Evolutionary conservation across 2,888 invertebrate genomes (phyloP).

Genomic region (Dasypolia templi): DNA sequence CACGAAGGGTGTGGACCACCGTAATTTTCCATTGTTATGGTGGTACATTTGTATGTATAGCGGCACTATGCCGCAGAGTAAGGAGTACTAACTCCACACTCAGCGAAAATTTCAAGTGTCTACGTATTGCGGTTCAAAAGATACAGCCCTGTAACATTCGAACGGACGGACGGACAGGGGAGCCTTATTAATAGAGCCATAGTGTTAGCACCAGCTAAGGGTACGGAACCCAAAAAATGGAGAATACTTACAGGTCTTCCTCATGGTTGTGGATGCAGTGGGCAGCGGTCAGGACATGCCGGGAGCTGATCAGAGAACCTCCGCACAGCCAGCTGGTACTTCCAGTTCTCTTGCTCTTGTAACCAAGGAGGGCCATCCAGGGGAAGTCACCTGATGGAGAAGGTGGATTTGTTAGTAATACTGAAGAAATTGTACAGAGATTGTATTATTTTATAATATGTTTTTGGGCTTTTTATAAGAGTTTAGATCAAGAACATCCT

Average conservation of each 20-base stretch:
- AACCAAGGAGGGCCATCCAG: conserved; percentile 94
- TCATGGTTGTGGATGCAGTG: conserved; percentile 92
- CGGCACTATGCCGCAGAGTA: too few species aligned
- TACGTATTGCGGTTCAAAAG: too few species aligned
- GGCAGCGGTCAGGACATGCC: conserved; percentile 94
- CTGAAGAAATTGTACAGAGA: neutral
- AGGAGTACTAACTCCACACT: too few species aligned
- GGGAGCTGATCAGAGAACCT: conserved; percentile 92
- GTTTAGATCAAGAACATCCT: neutral
- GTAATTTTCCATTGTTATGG: too few species aligned
- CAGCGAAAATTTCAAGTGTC: too few species aligned
- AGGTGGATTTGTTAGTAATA: conserved; percentile 5
- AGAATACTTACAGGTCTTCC: conserved; percentile 90
- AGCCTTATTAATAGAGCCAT: too few species aligned
- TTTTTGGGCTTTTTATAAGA: neutral
- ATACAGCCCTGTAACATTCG: too few species aligned
- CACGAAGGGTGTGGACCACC: too few species aligned
- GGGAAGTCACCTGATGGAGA: conserved; percentile 91
- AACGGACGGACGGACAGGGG: too few species aligned
- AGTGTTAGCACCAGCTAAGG: too few species aligned
- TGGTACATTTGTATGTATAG: too few species aligned
- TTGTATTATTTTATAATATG: neutral
- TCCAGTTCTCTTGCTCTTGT: conserved; percentile 83
- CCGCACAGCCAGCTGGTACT: conserved; percentile 92
- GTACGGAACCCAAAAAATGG: too few species aligned